Evolutionary conservation across 2,797 vertebrate genomes (phyloP).

Genomic region (Rhinella marina): DNA sequence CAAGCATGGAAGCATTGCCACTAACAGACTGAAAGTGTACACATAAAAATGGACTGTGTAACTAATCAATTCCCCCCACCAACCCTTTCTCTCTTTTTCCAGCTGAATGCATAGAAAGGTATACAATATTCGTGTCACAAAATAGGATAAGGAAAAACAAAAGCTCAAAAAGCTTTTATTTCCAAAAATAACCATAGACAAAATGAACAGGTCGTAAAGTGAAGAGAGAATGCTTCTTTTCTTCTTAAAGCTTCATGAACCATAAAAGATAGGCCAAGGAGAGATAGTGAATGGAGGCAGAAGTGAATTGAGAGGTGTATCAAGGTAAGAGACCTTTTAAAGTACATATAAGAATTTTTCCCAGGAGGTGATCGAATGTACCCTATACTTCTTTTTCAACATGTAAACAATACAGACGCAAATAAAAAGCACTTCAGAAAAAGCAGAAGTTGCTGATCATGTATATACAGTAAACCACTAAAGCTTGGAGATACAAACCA

Average conservation of each 20-base stretch:
- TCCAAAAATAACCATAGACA: conserved; percentile 56
- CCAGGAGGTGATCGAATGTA: conserved; percentile 8
- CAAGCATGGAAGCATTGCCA: not conserved
- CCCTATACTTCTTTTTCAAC: not conserved
- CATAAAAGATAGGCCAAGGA: conserved; percentile 50
- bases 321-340: conserved; percentile 18
- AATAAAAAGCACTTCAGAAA: not conserved
- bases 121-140: conserved; percentile 47
- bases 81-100: conserved; percentile 27
- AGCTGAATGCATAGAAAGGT: conserved; percentile 53
- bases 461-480: not conserved
- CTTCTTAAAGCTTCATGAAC: conserved; percentile 52
- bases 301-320: conserved; percentile 25
- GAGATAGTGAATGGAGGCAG: conserved; percentile 38
- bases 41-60: conserved; percentile 7
- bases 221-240: conserved; percentile 47
- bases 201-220: conserved; percentile 55
- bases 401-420: not conserved
- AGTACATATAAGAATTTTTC: conserved; percentile 7
- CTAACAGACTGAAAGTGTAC: conserved; percentile 16
- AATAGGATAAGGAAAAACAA: conserved; percentile 37
- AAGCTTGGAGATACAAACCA: not conserved
- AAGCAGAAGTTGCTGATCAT: not conserved
- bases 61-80: not conserved
- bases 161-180: conserved; percentile 62